Evolutionary conservation across 2,797 vertebrate species (phyloP), one percentile per base, ranked within the genome.

Genomic region (Phrynocephalus vlangalii): DNA sequence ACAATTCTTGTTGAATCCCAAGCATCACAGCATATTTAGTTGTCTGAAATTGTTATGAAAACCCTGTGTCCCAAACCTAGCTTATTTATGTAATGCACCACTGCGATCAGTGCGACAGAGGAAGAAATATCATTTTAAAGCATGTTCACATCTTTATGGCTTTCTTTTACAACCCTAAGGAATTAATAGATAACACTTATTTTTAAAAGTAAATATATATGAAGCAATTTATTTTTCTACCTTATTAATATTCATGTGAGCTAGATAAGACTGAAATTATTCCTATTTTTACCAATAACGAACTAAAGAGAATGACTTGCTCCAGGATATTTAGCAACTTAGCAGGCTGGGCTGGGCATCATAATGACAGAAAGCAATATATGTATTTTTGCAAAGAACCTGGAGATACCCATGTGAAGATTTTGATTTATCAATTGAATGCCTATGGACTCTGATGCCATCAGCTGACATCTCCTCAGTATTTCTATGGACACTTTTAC

Each of bases 181-280:
- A 77, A 77, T 8, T 20, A 5, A 67, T 67, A 44, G 75, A 44
- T 67, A 67, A 26, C 72, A 28, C 63, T 84, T 84, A 60, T 33
- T 18, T 56, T 60, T 15, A 52, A 72, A 72, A 83, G 44, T 83
- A 83, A 83, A 76, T 84, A 76, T 84, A 33, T 16, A 52, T 79
- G 78, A 33, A 78, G 48, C 11, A 68, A 79, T 68, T 67, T 85
- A 68, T 8, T 68, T 68, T 70, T 11, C 63, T 26, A 52, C 30
- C 48, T 70, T n/a, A 85, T 70, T 71, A 28, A 84, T 75, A 79
- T 22, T 79, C 48, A 70, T 79, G 48, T 56, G 50, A 70, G 66
- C 22, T 18, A 86, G 38, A 71, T 86, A 86, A 48, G 50, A 73
- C n/a, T 30, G 56, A 75, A 3, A 44, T 44, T 76, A 77, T 85